These are phyloP conservation scores for Agriopis marginaria DNA, from an alignment of 2,888 invertebrate species.

Conservation along the genomic window DNA sequence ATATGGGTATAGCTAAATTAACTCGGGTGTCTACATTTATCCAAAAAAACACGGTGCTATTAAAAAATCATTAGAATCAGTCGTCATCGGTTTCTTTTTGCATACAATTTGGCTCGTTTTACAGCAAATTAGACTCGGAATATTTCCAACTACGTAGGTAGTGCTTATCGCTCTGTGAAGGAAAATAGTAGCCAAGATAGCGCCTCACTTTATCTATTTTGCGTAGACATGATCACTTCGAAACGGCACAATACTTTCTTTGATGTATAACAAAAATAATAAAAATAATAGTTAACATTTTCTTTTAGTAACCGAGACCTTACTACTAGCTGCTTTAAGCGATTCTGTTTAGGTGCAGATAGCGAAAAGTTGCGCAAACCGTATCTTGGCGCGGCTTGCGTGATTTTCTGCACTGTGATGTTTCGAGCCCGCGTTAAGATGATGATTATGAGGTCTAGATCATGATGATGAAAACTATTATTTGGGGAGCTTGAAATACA, in stretches of 20 bases:
- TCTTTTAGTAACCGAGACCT: too few relatives aligned
- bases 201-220: slow-evolving; percentile 7
- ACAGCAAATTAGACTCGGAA: slow-evolving; percentile 17
- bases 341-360: too few relatives aligned
- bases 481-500: background rate
- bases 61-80: background rate
- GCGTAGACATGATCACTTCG: slow-evolving; percentile 1
- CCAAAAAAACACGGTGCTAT: background rate
- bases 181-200: slow-evolving; percentile 10
- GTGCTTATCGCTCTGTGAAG: slow-evolving; percentile 3
- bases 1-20: too few relatives aligned
- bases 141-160: slow-evolving; percentile 16
- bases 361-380: background rate
- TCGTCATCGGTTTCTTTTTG: slow-evolving; percentile 3
- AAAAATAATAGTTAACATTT: too few relatives aligned
- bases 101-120: slow-evolving; percentile 4
- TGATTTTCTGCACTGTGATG: too few relatives aligned
- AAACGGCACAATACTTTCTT: background rate
- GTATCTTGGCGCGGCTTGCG: background rate
- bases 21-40: too few relatives aligned
- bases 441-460: too few relatives aligned
- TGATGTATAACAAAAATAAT: background rate
- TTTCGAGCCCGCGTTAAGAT: too few relatives aligned
- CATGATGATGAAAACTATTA: background rate
- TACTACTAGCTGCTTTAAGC: too few relatives aligned